phyloP scores from a whole-genome alignment of 2,797 vertebrate species.

The Acipenser oxyrinchus region DNA sequence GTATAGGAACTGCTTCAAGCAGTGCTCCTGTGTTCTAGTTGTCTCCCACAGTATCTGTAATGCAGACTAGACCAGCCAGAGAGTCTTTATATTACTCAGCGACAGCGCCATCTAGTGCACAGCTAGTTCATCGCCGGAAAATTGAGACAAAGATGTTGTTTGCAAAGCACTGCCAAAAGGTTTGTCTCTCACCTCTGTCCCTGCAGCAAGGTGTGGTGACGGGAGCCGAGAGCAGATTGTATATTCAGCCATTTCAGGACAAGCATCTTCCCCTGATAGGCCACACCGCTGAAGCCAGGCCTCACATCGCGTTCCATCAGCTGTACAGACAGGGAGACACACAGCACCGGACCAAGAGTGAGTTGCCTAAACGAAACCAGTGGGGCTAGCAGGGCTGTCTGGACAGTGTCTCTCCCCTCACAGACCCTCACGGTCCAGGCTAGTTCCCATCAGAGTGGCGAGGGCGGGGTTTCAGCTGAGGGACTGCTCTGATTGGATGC shows the following conservation, averaged over 20 bases:
- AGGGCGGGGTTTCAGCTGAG: too few species aligned
- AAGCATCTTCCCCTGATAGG: slow-evolving; percentile 18
- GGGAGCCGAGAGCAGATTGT: slow-evolving; percentile 11
- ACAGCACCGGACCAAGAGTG: slow-evolving; percentile 15
- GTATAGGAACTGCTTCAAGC: too few species aligned
- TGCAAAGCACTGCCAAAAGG: not conserved
- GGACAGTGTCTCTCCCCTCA: not conserved
- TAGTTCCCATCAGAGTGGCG: not conserved
- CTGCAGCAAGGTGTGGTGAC: slow-evolving; percentile 30
- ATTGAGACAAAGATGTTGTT: not conserved
- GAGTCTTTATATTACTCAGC: too few species aligned
- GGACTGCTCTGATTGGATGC: too few species aligned
- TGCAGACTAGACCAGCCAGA: not conserved
- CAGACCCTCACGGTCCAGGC: not conserved
- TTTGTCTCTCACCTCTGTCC: not conserved
- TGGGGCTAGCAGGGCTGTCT: not conserved
- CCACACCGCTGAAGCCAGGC: slow-evolving; percentile 2
- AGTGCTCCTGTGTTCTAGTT: too few species aligned
- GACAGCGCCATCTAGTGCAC: too few species aligned
- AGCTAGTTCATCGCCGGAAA: too few species aligned
- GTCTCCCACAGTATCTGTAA: not conserved
- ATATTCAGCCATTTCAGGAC: slow-evolving; percentile 27
- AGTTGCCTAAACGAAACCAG: slow-evolving; percentile 7
- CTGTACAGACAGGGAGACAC: slow-evolving; percentile 1
- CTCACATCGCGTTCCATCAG: slow-evolving; percentile 23